These are phyloP conservation scores for Hippocampus mohnikei DNA, from an alignment of 2,113 vertebrate species.

Conservation along the genomic window DNA sequence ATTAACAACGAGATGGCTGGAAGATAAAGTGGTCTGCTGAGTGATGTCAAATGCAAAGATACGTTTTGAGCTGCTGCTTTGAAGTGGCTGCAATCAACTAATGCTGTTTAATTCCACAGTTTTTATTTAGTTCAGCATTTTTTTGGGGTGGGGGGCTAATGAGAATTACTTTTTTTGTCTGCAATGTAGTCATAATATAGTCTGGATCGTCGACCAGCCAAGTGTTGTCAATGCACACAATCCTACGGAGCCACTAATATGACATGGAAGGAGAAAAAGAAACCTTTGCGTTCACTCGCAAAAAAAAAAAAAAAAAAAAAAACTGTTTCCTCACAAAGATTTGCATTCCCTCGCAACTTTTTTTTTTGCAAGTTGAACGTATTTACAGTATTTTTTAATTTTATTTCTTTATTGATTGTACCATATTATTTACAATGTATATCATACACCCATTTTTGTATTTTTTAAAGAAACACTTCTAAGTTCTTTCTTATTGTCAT, in stretches of 20 bases:
- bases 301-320: no score
- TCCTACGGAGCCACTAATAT: not conserved
- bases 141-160: not conserved
- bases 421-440: no score
- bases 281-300: no score
- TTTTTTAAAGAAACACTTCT: not conserved
- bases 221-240: not conserved
- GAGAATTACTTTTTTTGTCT: not conserved
- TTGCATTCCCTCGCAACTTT: no score
- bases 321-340: no score
- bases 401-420: no score
- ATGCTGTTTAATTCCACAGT: not conserved
- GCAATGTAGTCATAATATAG: not conserved
- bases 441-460: no score
- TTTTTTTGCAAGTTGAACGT: no score
- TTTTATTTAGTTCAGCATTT: slow-evolving; percentile 1
- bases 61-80: not conserved
- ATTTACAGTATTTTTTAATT: no score
- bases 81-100: not conserved
- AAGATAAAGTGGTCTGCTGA: slow-evolving; percentile 10
- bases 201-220: not conserved
- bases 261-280: no score
- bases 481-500: not conserved
- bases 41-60: not conserved
- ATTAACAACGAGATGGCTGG: slow-evolving; percentile 71